Evolutionary conservation across 2,113 vertebrate species (phyloP).

Genomic region (Ceuthmochares aereus): DNA sequence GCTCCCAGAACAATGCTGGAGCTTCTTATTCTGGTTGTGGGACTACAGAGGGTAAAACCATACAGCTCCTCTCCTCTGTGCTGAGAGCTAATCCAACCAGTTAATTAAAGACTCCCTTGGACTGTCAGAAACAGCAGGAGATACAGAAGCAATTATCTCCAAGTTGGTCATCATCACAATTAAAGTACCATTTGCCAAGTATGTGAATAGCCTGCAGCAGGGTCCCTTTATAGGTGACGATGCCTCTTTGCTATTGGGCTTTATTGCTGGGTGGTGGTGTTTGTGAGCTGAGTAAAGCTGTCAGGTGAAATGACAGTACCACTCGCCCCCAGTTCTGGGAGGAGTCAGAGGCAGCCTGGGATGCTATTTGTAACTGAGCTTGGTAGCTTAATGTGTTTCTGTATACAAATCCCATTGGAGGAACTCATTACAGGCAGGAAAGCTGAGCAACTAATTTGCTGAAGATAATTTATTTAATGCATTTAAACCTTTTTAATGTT

Average conservation of each 20-base stretch:
- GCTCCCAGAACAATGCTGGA: not conserved
- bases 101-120: not conserved
- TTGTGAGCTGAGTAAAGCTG: not conserved
- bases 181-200: not conserved
- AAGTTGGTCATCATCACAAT: not conserved
- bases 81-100: not conserved
- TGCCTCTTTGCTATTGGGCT: not conserved
- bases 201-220: not conserved
- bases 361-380: not conserved
- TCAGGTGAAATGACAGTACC: not conserved
- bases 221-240: not conserved
- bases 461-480: not conserved
- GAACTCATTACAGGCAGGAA: not conserved
- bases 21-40: not conserved
- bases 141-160: slow-evolving; percentile 3
- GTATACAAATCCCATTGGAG: not conserved
- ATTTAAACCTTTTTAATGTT: not conserved
- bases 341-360: not conserved
- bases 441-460: not conserved
- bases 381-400: not conserved
- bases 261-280: not conserved
- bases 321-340: not conserved
- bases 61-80: not conserved
- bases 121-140: not conserved
- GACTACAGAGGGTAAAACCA: not conserved